Base-by-base conservation (phyloP, 2,888 invertebrate species). In the Hedychridium roseum region DNA sequence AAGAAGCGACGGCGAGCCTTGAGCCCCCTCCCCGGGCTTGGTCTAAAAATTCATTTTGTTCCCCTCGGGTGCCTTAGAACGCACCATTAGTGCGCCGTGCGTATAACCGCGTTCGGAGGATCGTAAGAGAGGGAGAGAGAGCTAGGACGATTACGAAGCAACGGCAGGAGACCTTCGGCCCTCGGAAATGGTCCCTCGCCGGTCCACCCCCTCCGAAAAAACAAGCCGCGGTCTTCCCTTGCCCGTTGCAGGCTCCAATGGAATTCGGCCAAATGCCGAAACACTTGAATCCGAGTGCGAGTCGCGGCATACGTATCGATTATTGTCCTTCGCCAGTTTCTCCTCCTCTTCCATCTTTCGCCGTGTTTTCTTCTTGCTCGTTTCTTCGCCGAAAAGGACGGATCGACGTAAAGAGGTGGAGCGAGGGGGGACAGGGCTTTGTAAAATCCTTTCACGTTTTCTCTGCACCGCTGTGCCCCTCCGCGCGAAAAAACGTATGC, bases 21-120 rank as follows among this genome's bases (percentile, higher is more conserved):
- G 57, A 21, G 38, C 50, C 46, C 34, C 51, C 54, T 37, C 45
- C 48, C 27, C 26, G 43, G 21, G 27, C 43, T 23, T 12, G 44
- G 37, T 44, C 57, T 61, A 56, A 53, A 66, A 68, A 57, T 68
- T 67, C 66, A 61, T 66, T 67, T 66, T 52, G 60, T 61, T 68
- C 60, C 49, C 50, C 47, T 50, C 52, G 50, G 48, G 31, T 47
- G 52, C 48, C 53, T 62, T 27, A 57, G 58, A 60, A 57, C 62
- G 57, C 60, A 50, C 56, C 62, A 68, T 64, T 64, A 65, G 51
- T 57, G 54, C 48, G 56, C 51, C 39, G 38, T 16, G 42, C 42
- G 52, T 50, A 46, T 38, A 50, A 41, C 32, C 31, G 38, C 28
- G 40, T 23, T 11, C 5, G 37, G 32, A 34, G 27, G 18, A n/a